Conservation (phyloP, 2,797 vertebrate species). For the Hippocampus kuda region DNA sequence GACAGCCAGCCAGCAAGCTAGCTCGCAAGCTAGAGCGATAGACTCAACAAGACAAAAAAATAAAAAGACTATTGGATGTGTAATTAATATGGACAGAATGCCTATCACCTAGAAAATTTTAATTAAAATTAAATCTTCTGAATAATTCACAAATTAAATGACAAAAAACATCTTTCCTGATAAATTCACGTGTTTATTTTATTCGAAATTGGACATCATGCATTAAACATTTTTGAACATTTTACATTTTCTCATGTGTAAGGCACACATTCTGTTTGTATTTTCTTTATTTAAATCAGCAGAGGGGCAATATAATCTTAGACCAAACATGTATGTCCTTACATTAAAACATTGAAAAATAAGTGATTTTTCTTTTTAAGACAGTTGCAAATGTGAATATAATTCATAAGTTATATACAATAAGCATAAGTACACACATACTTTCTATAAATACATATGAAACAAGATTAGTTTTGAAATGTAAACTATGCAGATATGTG, state of each 20-base stretch:
- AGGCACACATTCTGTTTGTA: not conserved
- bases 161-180: not conserved
- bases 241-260: not conserved
- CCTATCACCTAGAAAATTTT: no score
- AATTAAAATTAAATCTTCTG: no score
- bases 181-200: not conserved
- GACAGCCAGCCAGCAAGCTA: not conserved
- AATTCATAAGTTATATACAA: not conserved
- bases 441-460: constrained; percentile 7
- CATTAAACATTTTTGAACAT: not conserved
- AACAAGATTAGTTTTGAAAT: constrained; percentile 7
- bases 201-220: not conserved
- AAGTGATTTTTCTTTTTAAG: not conserved
- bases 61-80: not conserved
- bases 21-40: no score
- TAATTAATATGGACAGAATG: not conserved
- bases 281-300: not conserved
- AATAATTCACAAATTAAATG: not conserved
- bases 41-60: no score
- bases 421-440: constrained; percentile 13
- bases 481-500: not conserved
- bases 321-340: not conserved
- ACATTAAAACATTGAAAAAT: not conserved
- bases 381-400: constrained; percentile 5
- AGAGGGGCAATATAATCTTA: not conserved